Percentiles rank a stretch among this genome's conserved stretches.
Conservation (phyloP, 1,140 invertebrate genomes). For the Lepidotrigona ventralis region DNA sequence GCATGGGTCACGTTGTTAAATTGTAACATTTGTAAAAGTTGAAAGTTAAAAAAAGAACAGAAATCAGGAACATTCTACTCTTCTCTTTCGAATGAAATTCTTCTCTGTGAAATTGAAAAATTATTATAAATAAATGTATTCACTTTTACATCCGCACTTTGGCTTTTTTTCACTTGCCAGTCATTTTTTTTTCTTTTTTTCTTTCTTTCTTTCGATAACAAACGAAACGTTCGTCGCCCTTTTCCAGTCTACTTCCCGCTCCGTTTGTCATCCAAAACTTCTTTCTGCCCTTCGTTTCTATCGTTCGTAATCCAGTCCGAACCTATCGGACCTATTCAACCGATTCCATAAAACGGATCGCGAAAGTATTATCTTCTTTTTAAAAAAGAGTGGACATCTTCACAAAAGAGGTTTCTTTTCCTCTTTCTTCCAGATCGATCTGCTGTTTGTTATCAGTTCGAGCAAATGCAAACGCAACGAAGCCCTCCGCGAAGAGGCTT, state of each 20-base stretch:
- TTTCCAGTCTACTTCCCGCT: background rate
- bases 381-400: background rate
- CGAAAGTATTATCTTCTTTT: constrained; percentile 18
- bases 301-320: constrained; percentile 12
- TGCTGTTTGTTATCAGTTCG: background rate
- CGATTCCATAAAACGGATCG: constrained; percentile 24
- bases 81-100: too few species aligned
- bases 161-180: too few species aligned
- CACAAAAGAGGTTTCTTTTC: background rate
- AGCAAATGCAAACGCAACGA: background rate
- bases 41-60: too few species aligned
- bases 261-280: background rate
- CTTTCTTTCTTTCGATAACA: background rate
- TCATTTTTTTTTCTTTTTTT: too few species aligned
- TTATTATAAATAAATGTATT: background rate
- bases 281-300: background rate
- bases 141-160: too few species aligned
- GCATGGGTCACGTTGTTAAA: too few species aligned
- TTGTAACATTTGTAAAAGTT: too few species aligned
- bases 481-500: background rate
- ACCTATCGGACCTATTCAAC: background rate
- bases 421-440: background rate
- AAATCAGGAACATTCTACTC: too few species aligned
- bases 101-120: background rate
- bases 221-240: background rate